Conservation (phyloP, 2,113 vertebrate genomes). For the Pavo muticus region DNA sequence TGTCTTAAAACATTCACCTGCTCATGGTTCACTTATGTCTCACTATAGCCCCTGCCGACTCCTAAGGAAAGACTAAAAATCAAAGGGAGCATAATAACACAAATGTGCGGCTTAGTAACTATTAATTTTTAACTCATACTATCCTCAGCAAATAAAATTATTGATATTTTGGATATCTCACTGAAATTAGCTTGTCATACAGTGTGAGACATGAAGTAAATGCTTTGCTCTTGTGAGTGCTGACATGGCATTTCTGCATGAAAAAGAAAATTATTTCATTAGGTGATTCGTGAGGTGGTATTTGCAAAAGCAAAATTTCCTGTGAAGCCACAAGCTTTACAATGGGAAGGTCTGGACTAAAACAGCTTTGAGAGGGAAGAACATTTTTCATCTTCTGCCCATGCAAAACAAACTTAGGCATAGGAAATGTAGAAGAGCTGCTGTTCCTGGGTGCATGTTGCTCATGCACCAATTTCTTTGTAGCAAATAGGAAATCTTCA, state of each 20-base stretch:
- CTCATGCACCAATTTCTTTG: background rate
- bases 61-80: background rate
- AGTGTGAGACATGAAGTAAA: background rate
- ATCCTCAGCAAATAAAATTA: background rate
- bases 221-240: background rate
- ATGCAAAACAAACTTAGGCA: background rate
- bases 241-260: background rate
- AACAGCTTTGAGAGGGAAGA: background rate
- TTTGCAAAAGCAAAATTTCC: background rate
- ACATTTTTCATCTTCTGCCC: background rate
- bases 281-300: background rate
- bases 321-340: background rate
- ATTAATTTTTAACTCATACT: background rate
- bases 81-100: background rate
- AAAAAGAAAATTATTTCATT: constrained; percentile 20
- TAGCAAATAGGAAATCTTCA: background rate
- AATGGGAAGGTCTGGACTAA: background rate
- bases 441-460: background rate
- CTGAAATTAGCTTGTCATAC: background rate
- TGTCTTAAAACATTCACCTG: background rate
- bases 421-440: background rate
- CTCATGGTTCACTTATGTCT: background rate
- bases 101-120: background rate
- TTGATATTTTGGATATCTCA: background rate
- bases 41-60: background rate